Conservation (phyloP, 2,888 invertebrate genomes). For the Cyaniris semiargus region DNA sequence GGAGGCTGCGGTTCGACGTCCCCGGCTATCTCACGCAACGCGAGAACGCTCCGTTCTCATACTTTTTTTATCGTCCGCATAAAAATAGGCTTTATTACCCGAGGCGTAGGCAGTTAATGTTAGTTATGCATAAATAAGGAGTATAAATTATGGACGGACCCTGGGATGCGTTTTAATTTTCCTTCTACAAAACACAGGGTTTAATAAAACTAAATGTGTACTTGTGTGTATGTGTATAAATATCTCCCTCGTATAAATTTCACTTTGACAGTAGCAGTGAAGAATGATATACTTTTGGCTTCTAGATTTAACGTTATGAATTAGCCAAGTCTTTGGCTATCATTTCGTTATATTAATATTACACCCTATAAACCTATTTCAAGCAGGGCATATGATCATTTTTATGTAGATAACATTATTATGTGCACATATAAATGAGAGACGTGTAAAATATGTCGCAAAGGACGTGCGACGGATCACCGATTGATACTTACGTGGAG, state of each 20-base stretch:
- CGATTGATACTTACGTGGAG: slow-evolving; percentile 53
- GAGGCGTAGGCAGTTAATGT: slow-evolving; percentile 5
- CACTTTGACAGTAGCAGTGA: too few species aligned
- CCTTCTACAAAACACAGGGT: slow-evolving; percentile 48
- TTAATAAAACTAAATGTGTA: background rate
- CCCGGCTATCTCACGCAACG: slow-evolving; percentile 60
- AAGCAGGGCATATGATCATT: background rate
- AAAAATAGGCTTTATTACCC: slow-evolving; percentile 30
- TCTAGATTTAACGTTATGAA: too few species aligned
- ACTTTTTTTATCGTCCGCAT: slow-evolving; percentile 45
- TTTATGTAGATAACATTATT: background rate
- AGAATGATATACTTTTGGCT: too few species aligned
- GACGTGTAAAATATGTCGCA: slow-evolving; percentile 61
- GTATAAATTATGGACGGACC: background rate
- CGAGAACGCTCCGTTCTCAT: slow-evolving; percentile 63
- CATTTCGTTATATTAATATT: background rate
- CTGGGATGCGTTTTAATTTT: slow-evolving; percentile 51
- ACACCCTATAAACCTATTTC: background rate
- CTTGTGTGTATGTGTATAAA: background rate
- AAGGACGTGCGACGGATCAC: slow-evolving; percentile 57
- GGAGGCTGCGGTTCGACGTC: slow-evolving; percentile 51
- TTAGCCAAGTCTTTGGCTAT: too few species aligned
- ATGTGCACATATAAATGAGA: slow-evolving; percentile 47
- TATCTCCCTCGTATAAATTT: too few species aligned
- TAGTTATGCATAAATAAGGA: slow-evolving; percentile 18